These are phyloP conservation scores for Pteronura brasiliensis DNA, from an alignment of 2,113 vertebrate species.

Conservation along the genomic window DNA sequence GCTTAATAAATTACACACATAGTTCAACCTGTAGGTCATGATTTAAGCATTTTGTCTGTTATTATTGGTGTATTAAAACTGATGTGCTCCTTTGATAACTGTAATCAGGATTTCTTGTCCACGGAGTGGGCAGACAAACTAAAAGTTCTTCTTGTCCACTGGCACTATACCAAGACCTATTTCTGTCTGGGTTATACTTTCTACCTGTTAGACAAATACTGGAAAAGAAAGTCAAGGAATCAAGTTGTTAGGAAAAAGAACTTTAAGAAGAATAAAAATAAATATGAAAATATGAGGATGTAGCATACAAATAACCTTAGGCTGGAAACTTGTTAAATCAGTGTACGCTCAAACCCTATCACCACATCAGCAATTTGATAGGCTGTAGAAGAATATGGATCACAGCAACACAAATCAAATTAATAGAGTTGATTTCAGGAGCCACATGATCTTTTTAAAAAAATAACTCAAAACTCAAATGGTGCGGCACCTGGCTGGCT, in stretches of 20 bases:
- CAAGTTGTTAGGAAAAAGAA: conserved; percentile 12
- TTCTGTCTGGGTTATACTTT: background rate
- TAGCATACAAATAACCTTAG: background rate
- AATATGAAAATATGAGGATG: conserved; percentile 1
- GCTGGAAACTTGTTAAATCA: background rate
- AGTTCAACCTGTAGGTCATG: background rate
- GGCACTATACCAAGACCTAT: background rate
- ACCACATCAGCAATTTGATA: background rate
- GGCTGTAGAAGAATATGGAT: background rate
- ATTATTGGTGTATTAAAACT: background rate
- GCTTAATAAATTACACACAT: background rate
- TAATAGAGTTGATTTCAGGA: conserved; percentile 14
- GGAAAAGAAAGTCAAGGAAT: background rate
- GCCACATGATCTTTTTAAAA: background rate
- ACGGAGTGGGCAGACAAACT: background rate
- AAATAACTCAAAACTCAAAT: background rate
- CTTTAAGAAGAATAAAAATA: background rate
- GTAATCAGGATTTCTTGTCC: background rate
- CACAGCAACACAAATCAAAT: background rate
- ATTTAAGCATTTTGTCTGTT: background rate
- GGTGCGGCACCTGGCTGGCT: background rate
- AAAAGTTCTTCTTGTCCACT: background rate
- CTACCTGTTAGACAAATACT: background rate
- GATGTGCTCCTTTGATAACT: background rate
- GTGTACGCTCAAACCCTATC: background rate